Conservation (phyloP, 2,888 invertebrate genomes). For the Metallyticus violacea region DNA sequence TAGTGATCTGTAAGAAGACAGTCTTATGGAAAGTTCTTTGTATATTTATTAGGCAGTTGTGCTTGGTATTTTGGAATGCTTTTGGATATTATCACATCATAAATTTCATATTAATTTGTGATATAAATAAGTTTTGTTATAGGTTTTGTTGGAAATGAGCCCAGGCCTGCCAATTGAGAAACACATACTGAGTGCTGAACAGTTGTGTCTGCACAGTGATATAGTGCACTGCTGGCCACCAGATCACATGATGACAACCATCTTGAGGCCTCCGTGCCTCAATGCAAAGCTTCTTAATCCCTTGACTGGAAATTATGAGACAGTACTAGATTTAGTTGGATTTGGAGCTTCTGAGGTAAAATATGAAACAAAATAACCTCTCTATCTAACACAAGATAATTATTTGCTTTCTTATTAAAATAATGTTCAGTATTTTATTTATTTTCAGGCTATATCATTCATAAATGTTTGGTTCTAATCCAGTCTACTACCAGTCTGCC, state of each 20-base stretch:
- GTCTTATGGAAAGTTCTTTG: too few species aligned
- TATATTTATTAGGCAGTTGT: too few species aligned
- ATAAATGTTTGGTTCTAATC: too few species aligned
- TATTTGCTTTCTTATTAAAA: too few species aligned
- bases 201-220: slow-evolving; percentile 50
- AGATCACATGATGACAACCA: slow-evolving; percentile 44
- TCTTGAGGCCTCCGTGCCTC: slow-evolving; percentile 47
- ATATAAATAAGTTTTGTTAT: slow-evolving; percentile 39
- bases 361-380: slow-evolving; percentile 30
- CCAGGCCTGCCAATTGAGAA: slow-evolving; percentile 65
- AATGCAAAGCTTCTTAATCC: slow-evolving; percentile 49
- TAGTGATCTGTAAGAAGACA: too few species aligned
- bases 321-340: slow-evolving; percentile 56
- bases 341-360: slow-evolving; percentile 54
- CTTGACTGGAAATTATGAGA: slow-evolving; percentile 52
- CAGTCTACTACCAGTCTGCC: too few species aligned
- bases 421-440: too few species aligned
- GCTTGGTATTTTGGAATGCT: too few species aligned
- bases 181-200: slow-evolving; percentile 61
- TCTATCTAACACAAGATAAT: too few species aligned
- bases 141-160: slow-evolving; percentile 61
- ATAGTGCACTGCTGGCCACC: slow-evolving; percentile 47
- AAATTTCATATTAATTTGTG: background rate
- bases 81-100: background rate
- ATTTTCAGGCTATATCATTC: too few species aligned